These are phyloP conservation scores for Talpa occidentalis DNA, from an alignment of 2,113 vertebrate genomes.

Conservation along the genomic window DNA sequence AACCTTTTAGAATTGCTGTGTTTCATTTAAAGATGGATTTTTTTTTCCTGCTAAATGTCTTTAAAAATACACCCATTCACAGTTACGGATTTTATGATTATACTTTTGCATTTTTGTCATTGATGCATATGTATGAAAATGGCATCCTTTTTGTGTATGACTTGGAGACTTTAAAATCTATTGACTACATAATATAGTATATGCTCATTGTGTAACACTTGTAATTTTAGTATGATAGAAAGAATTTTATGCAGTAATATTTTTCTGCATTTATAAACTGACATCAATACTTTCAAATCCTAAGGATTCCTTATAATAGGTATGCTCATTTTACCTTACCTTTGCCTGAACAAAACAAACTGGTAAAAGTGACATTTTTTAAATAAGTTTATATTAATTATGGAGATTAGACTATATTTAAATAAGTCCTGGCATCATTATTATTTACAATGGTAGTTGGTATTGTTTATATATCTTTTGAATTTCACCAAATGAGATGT, in stretches of 20 bases:
- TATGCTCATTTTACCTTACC: conserved; percentile 8
- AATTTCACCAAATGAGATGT: conserved; percentile 22
- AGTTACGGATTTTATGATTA: conserved; percentile 57
- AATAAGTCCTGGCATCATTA: background rate
- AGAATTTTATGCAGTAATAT: background rate
- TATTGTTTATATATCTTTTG: background rate
- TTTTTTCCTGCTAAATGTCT: background rate
- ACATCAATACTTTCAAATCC: background rate
- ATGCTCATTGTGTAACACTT: conserved; percentile 11
- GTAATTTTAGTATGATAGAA: conserved; percentile 16
- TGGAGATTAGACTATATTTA: background rate
- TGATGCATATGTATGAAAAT: background rate
- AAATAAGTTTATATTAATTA: background rate
- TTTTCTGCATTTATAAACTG: conserved; percentile 14
- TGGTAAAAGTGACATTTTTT: conserved; percentile 6
- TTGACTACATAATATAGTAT: background rate
- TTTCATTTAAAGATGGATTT: conserved; percentile 58
- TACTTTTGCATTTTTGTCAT: conserved; percentile 46
- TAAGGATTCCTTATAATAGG: background rate
- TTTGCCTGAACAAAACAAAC: conserved; percentile 26
- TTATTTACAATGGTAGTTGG: background rate
- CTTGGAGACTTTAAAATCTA: conserved; percentile 27
- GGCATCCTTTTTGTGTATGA: background rate
- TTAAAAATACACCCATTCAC: background rate
- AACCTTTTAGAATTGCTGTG: conserved; percentile 16